Percentiles rank a stretch among this genome's conserved stretches.
These are phyloP conservation scores for Petrocephalus schoutedeni DNA, from an alignment of 2,797 vertebrate genomes.

Conservation along the genomic window DNA sequence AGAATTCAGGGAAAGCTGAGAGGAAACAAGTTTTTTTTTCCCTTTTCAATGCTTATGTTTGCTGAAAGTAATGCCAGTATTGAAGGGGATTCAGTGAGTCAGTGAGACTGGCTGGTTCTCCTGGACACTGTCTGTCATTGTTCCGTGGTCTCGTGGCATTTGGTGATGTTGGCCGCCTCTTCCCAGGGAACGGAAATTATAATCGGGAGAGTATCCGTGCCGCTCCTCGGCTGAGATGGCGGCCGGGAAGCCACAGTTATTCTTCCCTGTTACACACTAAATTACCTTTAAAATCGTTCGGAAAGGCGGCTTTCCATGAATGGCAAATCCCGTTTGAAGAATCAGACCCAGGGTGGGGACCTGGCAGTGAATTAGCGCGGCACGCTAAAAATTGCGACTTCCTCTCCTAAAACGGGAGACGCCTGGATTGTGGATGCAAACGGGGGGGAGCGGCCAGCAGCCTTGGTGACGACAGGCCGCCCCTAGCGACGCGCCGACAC, in stretches of 20 bases:
- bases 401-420: neutral
- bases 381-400: neutral
- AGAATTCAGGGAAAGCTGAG: constrained; percentile 5
- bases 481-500: neutral
- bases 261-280: neutral
- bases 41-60: constrained; percentile 1
- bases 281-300: neutral
- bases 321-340: neutral
- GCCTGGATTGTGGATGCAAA: neutral
- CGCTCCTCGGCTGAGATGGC: neutral
- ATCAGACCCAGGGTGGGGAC: neutral
- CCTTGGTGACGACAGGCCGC: neutral
- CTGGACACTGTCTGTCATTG: neutral
- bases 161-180: constrained; percentile 44
- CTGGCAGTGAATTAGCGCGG: neutral
- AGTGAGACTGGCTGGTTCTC: neutral
- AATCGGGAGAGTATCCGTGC: constrained; percentile 60
- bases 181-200: constrained; percentile 57
- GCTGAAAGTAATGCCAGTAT: constrained; percentile 11
- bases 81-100: constrained; percentile 2
- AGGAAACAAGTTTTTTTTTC: constrained; percentile 11
- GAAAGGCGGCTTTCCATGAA: neutral
- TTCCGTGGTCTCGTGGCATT: neutral
- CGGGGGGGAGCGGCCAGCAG: neutral
- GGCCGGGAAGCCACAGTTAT: neutral